These are phyloP conservation scores for Orthosia incerta DNA, from an alignment of 2,888 invertebrate species.

Conservation along the genomic window DNA sequence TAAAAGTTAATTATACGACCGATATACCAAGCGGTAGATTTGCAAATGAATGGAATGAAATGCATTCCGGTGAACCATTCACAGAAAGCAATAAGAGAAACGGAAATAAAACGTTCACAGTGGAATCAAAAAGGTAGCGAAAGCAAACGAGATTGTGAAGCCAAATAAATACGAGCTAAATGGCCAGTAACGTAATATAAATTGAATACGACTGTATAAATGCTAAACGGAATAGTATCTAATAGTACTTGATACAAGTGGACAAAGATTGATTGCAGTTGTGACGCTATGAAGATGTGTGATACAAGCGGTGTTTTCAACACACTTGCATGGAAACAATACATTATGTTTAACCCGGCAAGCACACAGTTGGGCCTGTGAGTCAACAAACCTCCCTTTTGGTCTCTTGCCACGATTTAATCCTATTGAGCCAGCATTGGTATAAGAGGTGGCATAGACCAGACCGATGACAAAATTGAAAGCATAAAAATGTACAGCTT, in stretches of 20 bases:
- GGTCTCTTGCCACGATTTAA: too few species aligned
- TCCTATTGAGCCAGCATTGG: too few species aligned
- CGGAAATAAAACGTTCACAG: conserved; percentile 53
- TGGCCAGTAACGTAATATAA: conserved; percentile 55
- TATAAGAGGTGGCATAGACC: too few species aligned
- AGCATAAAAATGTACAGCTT: too few species aligned
- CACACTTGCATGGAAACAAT: background rate
- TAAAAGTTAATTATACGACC: background rate
- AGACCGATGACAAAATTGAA: too few species aligned
- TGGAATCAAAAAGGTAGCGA: conserved; percentile 45
- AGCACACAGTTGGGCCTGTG: too few species aligned
- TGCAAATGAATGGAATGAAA: conserved; percentile 33
- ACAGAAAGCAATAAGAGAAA: conserved; percentile 43
- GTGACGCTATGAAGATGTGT: background rate
- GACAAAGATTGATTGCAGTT: background rate
- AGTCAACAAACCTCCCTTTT: too few species aligned
- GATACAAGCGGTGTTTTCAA: background rate
- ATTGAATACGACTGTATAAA: conserved; percentile 63
- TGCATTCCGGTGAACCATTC: conserved; percentile 35
- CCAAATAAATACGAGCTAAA: conserved; percentile 62
- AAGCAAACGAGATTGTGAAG: conserved; percentile 48
- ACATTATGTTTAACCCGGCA: too few species aligned
- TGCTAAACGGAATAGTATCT: conserved; percentile 68
- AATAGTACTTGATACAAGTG: background rate
- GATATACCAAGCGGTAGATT: conserved; percentile 3